Evolutionary conservation across 2,113 vertebrate genomes (phyloP).

Genomic region (Spermophilus dauricus): DNA sequence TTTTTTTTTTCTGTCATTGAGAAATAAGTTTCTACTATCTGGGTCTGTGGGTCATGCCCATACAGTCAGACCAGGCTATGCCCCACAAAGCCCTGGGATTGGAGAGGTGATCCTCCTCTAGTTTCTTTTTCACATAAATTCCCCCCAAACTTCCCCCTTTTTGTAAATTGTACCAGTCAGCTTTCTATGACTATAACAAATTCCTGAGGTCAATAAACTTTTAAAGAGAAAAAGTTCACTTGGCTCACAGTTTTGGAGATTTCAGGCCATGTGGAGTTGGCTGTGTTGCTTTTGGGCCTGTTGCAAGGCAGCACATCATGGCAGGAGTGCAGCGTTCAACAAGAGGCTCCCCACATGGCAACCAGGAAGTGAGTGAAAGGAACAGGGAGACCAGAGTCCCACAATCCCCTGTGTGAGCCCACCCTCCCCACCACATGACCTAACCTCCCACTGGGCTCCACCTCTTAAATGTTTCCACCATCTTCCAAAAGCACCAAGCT

Average conservation of each 20-base stretch:
- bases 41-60: not conserved
- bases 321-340: not conserved
- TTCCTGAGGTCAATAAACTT: not conserved
- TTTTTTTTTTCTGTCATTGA: not conserved
- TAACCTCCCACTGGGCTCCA: not conserved
- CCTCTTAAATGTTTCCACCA: not conserved
- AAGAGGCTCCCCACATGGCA: not conserved
- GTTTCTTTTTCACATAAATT: not conserved
- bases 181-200: not conserved
- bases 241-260: not conserved
- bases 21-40: not conserved
- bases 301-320: not conserved
- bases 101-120: not conserved
- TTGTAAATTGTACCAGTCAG: not conserved
- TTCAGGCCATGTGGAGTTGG: not conserved
- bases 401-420: not conserved
- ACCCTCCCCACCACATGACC: not conserved
- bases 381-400: not conserved
- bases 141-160: not conserved
- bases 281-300: not conserved
- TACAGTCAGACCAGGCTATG: not conserved
- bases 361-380: not conserved
- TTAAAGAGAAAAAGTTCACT: not conserved
- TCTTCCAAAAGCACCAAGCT: not conserved
- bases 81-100: not conserved